Evolutionary conservation across 1,140 invertebrate species (phyloP).

Genomic region (Callitettix versicolor): DNA sequence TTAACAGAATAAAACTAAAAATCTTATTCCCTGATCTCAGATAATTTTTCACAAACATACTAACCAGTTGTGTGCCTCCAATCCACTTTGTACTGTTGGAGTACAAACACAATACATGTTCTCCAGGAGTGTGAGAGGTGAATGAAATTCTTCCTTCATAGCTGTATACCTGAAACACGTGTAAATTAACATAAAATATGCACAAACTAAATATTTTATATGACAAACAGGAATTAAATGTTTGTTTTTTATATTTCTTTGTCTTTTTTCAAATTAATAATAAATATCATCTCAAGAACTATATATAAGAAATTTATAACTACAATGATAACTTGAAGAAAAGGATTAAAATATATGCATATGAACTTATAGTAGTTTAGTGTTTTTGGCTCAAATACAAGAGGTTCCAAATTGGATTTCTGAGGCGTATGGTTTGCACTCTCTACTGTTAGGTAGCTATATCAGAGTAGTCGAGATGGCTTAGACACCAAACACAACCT

Average conservation of each 20-base stretch:
- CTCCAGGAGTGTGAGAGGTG: slow-evolving; percentile 91
- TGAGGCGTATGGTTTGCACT: too few species aligned
- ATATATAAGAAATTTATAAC: background rate
- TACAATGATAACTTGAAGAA: background rate
- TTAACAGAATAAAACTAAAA: too few species aligned
- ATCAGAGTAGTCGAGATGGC: too few species aligned
- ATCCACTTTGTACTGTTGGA: slow-evolving; percentile 97
- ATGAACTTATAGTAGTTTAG: background rate
- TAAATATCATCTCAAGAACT: background rate
- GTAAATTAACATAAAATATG: slow-evolving; percentile 19
- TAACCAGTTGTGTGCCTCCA: slow-evolving; percentile 82
- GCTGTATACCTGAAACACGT: slow-evolving; percentile 66
- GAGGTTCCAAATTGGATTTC: too few species aligned
- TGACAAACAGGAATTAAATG: background rate
- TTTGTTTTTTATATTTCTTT: background rate
- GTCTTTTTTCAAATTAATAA: background rate
- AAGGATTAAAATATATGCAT: background rate
- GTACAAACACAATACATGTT: slow-evolving; percentile 96
- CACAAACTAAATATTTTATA: background rate
- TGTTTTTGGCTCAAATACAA: background rate
- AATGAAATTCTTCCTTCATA: slow-evolving; percentile 94
- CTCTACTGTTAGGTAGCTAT: too few species aligned
- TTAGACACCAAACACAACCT: too few species aligned
- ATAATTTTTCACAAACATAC: slow-evolving; percentile 21
- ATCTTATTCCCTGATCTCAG: too few species aligned